These are phyloP conservation scores for Sapajus apella DNA, from an alignment of 2,113 vertebrate genomes.

Conservation along the genomic window DNA sequence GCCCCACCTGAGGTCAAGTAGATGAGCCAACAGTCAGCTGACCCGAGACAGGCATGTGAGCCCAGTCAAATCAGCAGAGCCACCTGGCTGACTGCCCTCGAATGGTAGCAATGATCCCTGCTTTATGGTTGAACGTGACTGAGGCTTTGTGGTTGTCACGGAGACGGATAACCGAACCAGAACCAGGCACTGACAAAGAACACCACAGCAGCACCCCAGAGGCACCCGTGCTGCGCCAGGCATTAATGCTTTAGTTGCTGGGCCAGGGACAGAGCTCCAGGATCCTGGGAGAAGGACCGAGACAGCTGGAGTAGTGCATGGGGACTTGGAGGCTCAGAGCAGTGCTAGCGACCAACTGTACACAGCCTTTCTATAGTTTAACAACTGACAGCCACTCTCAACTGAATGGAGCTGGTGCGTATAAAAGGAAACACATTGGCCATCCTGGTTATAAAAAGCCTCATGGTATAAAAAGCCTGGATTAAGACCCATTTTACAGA, in stretches of 20 bases:
- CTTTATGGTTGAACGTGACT: accelerated
- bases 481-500: not conserved
- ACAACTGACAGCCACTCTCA: not conserved
- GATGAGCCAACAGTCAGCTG: not conserved
- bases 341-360: accelerated
- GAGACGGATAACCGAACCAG: accelerated
- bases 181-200: accelerated
- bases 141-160: accelerated
- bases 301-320: accelerated
- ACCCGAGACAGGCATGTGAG: not conserved
- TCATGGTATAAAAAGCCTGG: not conserved
- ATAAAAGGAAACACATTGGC: not conserved
- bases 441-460: no score
- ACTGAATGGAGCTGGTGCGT: accelerated
- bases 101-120: accelerated
- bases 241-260: accelerated
- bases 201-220: not conserved
- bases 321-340: not conserved
- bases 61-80: not conserved
- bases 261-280: not conserved
- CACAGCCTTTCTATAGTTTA: not conserved
- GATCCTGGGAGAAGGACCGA: not conserved
- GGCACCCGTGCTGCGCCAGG: not conserved
- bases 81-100: accelerated
- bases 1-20: not conserved